Evolutionary conservation across 2,797 vertebrate species (phyloP), one percentile per base, ranked within the genome.

Genomic region (Danio choprae): DNA sequence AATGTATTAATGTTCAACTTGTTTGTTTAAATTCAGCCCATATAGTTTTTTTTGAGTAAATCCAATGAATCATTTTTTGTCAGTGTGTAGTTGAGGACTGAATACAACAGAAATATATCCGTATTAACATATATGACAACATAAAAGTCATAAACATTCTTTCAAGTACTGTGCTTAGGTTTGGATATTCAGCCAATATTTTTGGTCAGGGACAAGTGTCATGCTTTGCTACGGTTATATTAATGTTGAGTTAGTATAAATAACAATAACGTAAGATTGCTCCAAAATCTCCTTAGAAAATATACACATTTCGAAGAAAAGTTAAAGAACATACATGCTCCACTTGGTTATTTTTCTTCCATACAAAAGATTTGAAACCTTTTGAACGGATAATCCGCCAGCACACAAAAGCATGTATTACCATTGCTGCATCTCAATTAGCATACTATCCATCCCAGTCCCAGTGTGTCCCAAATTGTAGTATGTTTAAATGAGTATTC

Each of bases 161-260:
- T 77, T 79, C 20, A 58, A 56, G 64, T 72, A 16, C 11, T 63
- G 46, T 2, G 62, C 4, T 67, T 71, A 11, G 53, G 43, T 55
- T 56, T 64, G 46, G 12, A 72, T 63, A 53, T 2, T 15, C 50
- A 67, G 44, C 2, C 13, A 29, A 10, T 29, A 22, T 43, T 62
- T 79, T 68, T 69, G 22, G 64, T 58, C 77, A 29, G 22, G 44
- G 15, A 53, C 59, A 58, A 55, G 12, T 46, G 41, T 82, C 9
- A 58, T 29, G 59, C 44, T 77, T 78, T 29, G 41, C 83, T 11
- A 18, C 38, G 16, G 29, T 63, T 29, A 59, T 59, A 10, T 13
- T 22, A 75, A 71, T 12, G 64, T 40, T 15, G 12, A 53, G 59
- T 80, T 65, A 64, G 50, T 73, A 18, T 79, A 64, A 79, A 48